Conservation (phyloP, 2,888 invertebrate genomes). For the Caenorhabditis sp. region DNA sequence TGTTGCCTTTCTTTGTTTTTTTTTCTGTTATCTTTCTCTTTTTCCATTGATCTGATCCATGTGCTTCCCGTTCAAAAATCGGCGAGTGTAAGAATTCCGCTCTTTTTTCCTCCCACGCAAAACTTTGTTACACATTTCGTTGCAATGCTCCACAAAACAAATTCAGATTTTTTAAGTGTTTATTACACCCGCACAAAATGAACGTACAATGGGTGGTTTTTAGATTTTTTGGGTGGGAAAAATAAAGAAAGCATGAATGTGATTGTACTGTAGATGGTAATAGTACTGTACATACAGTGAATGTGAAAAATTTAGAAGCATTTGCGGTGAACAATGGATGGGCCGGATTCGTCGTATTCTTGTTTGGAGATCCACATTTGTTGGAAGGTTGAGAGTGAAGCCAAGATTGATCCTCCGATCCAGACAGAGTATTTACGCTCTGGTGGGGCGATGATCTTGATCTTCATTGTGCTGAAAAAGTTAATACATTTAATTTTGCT, state of each 20-base stretch:
- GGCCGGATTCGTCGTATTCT: conserved; percentile 81
- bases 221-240: neutral
- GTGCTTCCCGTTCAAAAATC: neutral
- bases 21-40: neutral
- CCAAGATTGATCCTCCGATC: conserved; percentile 96
- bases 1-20: no score
- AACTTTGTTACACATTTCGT: neutral
- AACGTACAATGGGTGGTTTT: neutral
- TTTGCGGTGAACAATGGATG: conserved; percentile 58
- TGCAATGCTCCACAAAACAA: neutral
- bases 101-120: neutral
- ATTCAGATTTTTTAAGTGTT: neutral
- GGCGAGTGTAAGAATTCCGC: neutral
- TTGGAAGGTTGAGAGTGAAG: conserved; percentile 87
- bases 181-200: neutral
- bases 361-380: conserved; percentile 83
- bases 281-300: neutral
- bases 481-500: conserved; percentile 77
- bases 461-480: conserved; percentile 76
- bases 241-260: conserved; percentile 9
- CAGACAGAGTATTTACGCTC: conserved; percentile 97
- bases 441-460: conserved; percentile 75
- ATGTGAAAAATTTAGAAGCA: conserved; percentile 51
- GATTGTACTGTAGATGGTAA: neutral
- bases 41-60: neutral